Conservation (phyloP, 1,140 invertebrate species). For the Leptonema lineaticorne region DNA sequence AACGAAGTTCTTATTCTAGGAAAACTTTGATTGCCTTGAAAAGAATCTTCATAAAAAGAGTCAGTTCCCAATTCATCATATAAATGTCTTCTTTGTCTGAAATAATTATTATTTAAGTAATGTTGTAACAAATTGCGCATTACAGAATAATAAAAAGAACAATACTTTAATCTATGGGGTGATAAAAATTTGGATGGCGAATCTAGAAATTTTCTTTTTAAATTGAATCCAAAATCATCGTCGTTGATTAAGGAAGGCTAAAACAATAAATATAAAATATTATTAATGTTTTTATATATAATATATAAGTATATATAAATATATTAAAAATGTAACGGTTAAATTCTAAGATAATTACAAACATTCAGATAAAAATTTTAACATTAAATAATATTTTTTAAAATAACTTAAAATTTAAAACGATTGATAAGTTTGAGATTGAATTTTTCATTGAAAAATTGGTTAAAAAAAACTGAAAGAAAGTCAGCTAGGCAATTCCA, state of each 20-base stretch:
- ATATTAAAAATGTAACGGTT: too few species aligned
- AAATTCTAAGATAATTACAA: too few species aligned
- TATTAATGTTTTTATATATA: too few species aligned
- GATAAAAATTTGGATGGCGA: constrained; percentile 39
- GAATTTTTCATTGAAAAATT: too few species aligned
- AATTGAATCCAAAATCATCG: constrained; percentile 20
- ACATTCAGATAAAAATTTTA: too few species aligned
- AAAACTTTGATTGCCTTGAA: constrained; percentile 55
- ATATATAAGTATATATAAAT: background rate
- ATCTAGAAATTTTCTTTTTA: constrained; percentile 29
- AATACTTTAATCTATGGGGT: constrained; percentile 35
- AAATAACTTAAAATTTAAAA: too few species aligned
- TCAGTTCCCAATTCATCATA: constrained; percentile 38
- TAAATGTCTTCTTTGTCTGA: constrained; percentile 27
- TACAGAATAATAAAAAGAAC: background rate
- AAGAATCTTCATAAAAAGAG: constrained; percentile 50
- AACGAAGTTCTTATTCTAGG: constrained; percentile 48
- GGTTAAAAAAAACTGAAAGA: too few species aligned
- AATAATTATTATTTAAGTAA: background rate
- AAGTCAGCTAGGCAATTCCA: too few species aligned
- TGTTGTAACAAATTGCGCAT: background rate
- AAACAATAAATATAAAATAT: background rate
- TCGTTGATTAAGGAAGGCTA: background rate
- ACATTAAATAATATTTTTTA: too few species aligned
- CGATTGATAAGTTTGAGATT: too few species aligned